Percentiles rank a stretch among this genome's conserved stretches.
These are phyloP conservation scores for Actinernus sp. DNA, from an alignment of 92 coral and sea anemone genomes.

Conservation along the genomic window DNA sequence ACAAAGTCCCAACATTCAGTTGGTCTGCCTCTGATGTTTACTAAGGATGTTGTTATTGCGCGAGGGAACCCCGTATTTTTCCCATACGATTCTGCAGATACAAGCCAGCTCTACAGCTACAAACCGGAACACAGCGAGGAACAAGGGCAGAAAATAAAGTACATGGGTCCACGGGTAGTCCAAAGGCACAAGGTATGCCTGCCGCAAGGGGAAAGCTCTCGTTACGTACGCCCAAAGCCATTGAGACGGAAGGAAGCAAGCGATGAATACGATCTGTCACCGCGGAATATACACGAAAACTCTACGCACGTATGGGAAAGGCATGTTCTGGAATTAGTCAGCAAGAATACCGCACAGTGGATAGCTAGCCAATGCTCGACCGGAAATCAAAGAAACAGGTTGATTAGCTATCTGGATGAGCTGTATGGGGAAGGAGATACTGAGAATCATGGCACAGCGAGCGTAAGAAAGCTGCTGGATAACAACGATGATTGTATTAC, in stretches of 20 bases:
- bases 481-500: constrained; percentile 73
- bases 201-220: neutral
- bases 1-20: neutral
- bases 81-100: constrained; percentile 42
- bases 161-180: constrained; percentile 11
- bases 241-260: neutral
- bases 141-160: constrained; percentile 3
- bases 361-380: constrained; percentile 77
- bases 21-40: constrained; percentile 44
- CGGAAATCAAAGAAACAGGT: constrained; percentile 60
- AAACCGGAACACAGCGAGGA: neutral
- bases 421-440: constrained; percentile 44
- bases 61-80: constrained; percentile 51
- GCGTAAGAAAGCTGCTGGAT: constrained; percentile 67
- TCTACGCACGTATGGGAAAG: constrained; percentile 73
- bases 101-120: constrained; percentile 31
- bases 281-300: constrained; percentile 2
- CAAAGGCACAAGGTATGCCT: constrained; percentile 22
- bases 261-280: neutral
- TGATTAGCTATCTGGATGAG: constrained; percentile 58
- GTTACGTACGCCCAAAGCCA: neutral
- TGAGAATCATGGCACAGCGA: constrained; percentile 49
- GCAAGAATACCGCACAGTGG: constrained; percentile 88
- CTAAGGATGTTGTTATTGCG: constrained; percentile 53
- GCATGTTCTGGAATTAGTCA: constrained; percentile 68